Conservation (phyloP, 2,888 invertebrate species). For the Apodemia mormo region DNA sequence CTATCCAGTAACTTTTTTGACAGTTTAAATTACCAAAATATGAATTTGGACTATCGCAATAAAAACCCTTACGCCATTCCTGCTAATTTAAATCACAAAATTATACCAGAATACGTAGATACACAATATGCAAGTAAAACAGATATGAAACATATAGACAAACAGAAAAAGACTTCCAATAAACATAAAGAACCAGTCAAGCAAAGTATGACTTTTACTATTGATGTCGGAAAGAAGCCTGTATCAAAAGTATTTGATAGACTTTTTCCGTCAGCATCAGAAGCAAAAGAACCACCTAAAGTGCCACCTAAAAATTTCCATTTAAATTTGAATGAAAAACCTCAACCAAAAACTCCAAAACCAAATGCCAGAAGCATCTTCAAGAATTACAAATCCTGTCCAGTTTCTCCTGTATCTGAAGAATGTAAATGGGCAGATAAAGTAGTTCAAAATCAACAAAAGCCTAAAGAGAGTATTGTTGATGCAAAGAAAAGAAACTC, state of each 20-base stretch:
- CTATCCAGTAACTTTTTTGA: constrained; percentile 70
- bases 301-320: constrained; percentile 66
- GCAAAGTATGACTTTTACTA: constrained; percentile 57
- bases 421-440: constrained; percentile 85
- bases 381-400: constrained; percentile 88
- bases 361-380: constrained; percentile 78
- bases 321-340: constrained; percentile 65
- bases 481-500: constrained; percentile 82
- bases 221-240: constrained; percentile 62
- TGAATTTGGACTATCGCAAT: constrained; percentile 60
- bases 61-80: constrained; percentile 80
- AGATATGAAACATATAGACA: constrained; percentile 43
- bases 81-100: constrained; percentile 70
- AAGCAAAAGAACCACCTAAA: constrained; percentile 53
- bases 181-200: constrained; percentile 61
- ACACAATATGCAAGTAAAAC: constrained; percentile 60
- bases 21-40: constrained; percentile 65
- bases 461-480: constrained; percentile 59
- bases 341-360: constrained; percentile 57
- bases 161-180: constrained; percentile 48
- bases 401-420: constrained; percentile 91
- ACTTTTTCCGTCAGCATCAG: constrained; percentile 59
- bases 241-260: constrained; percentile 71
- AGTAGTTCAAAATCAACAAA: constrained; percentile 51
- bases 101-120: constrained; percentile 57